Evolutionary conservation across 2,797 vertebrate genomes (phyloP), one percentile per base, ranked within the genome.

Genomic region (Graptemys geographica): DNA sequence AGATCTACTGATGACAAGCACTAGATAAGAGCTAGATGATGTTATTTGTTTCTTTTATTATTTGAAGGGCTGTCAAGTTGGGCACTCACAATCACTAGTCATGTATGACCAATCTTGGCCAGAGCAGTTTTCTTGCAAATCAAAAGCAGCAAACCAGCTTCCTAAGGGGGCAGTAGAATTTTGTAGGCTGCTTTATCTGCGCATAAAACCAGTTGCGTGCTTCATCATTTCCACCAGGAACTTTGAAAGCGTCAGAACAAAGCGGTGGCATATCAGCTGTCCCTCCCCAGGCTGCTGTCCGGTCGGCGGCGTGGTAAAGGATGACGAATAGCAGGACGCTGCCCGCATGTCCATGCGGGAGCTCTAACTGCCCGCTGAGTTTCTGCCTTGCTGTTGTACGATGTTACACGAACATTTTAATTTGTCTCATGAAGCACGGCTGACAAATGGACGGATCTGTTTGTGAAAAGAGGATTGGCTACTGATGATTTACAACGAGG

Each of bases 371-470:
- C 76, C 76, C 11, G 44, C 8, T 16, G 8, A 51, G 76, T 11
- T 18, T 49, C 27, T 33, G 76, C 28, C 27, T 6, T 49, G 28
- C 47, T 11, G 47, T 19, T 11, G 76, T 47, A 1, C 0, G 25
- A 6, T 37, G 78, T 52, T 11, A 4, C 8, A 8, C 0, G 76
- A 41, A 0, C 51, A 82, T 1, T 79, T 76, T 84, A 6, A 8
- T 69, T 49, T 1, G 25, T 16, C 15, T 1, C 47, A 0, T 1
- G 79, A 44, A 37, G 59, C 8, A 0, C 81, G 11, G 44, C 53
- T 55, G 87, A 76, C 41, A 3, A 65, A 79, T 51, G 25, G 76
- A 87, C 69, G 44, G n/a, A 31, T 13, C 4, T 31, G 90, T 5
- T 1, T 28, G 80, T 18, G 85, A 72, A 2, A 5, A 28, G 79